A percentile compares a stretch with the other conserved stretches of the same genome.
Conservation (phyloP, 2,113 vertebrate species). For the Synodontis membranacea region DNA sequence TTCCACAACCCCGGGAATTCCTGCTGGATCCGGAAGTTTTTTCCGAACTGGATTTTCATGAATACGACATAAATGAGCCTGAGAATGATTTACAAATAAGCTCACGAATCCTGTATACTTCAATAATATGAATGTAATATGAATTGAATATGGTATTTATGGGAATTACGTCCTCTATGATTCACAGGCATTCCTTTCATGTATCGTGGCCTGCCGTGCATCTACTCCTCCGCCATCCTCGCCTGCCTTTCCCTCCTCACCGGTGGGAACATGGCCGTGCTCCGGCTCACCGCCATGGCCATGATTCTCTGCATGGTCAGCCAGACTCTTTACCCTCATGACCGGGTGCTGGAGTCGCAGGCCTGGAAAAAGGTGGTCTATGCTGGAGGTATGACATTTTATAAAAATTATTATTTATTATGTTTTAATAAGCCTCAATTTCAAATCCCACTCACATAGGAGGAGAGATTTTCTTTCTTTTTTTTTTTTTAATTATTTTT, state of each 20-base stretch:
- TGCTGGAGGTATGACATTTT: constrained; percentile 85
- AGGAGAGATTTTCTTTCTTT: neutral
- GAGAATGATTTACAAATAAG: neutral
- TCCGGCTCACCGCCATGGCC: constrained; percentile 72
- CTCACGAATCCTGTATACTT: neutral
- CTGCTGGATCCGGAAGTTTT: neutral
- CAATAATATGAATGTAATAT: neutral
- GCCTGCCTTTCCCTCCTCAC: constrained; percentile 81
- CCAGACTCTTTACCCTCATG: constrained; percentile 85
- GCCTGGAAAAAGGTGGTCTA: constrained; percentile 90
- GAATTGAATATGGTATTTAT: neutral
- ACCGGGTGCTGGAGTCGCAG: constrained; percentile 88
- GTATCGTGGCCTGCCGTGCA: constrained; percentile 88
- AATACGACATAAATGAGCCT: neutral
- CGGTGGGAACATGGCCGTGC: constrained; percentile 70
- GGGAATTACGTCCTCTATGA: neutral
- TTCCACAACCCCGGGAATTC: neutral
- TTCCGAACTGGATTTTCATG: neutral
- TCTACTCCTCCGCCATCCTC: constrained; percentile 85
- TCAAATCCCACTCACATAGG: neutral
- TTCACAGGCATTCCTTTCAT: constrained; percentile 79
- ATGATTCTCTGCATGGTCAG: constrained; percentile 91
- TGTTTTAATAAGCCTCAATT: neutral
- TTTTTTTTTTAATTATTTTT: no score
- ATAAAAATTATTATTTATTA: no score